These are phyloP conservation scores for Yasuhikotakia modesta DNA, from an alignment of 2,797 vertebrate species.

Conservation along the genomic window DNA sequence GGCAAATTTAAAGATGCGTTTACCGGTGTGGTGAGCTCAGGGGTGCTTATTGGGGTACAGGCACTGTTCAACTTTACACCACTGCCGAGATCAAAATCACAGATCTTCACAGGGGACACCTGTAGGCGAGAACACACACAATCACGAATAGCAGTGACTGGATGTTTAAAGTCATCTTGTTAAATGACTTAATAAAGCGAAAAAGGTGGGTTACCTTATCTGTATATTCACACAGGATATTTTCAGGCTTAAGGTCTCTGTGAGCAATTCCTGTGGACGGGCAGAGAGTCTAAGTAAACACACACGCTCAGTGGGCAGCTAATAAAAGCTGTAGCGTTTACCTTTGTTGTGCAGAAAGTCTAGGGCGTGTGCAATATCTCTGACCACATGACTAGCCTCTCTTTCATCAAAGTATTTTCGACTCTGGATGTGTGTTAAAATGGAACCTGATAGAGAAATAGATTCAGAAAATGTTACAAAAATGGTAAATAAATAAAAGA, in stretches of 20 bases:
- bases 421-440: slow-evolving; percentile 93
- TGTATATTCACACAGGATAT: slow-evolving; percentile 92
- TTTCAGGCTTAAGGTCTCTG: slow-evolving; percentile 94
- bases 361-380: slow-evolving; percentile 89
- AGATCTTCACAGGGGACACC: slow-evolving; percentile 96
- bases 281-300: slow-evolving; percentile 26
- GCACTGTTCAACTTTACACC: slow-evolving; percentile 94
- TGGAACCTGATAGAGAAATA: slow-evolving; percentile 79
- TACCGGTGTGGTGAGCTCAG: slow-evolving; percentile 95
- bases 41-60: slow-evolving; percentile 93
- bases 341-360: slow-evolving; percentile 97
- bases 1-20: slow-evolving; percentile 30
- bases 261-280: slow-evolving; percentile 88
- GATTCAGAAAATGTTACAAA: background rate
- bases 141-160: background rate
- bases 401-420: slow-evolving; percentile 92
- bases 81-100: slow-evolving; percentile 97
- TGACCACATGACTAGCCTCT: slow-evolving; percentile 93
- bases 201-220: slow-evolving; percentile 78
- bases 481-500: slow-evolving; percentile 5
- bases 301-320: background rate
- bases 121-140: slow-evolving; percentile 59
- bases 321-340: slow-evolving; percentile 54
- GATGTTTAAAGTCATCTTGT: background rate
- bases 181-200: background rate